These are phyloP conservation scores for Ylistrum balloti DNA, from an alignment of 1,140 invertebrate species.

Conservation along the genomic window DNA sequence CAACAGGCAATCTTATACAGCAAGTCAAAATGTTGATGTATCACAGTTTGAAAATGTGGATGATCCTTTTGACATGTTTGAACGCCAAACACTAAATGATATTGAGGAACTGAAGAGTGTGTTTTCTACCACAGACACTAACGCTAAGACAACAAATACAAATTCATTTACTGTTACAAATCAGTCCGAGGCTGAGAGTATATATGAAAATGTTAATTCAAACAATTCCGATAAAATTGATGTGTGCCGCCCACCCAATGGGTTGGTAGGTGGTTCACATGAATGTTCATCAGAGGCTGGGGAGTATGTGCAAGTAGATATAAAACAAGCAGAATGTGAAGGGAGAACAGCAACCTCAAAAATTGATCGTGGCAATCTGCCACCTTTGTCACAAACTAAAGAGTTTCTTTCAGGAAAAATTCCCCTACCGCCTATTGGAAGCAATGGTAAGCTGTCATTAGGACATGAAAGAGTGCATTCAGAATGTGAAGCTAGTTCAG, in stretches of 20 bases:
- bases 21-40: conserved; percentile 57
- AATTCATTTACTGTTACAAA: background rate
- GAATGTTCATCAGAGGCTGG: background rate
- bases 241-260: background rate
- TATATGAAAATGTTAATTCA: conserved; percentile 30
- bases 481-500: background rate
- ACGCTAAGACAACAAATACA: background rate
- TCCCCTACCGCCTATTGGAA: background rate
- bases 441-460: background rate
- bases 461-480: background rate
- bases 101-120: conserved; percentile 60
- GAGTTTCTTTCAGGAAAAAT: background rate
- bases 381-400: background rate
- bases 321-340: background rate
- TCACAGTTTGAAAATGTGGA: conserved; percentile 60
- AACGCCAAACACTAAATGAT: conserved; percentile 59
- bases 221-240: background rate
- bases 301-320: conserved; percentile 28
- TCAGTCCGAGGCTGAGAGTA: background rate
- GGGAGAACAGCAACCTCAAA: background rate
- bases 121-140: conserved; percentile 50
- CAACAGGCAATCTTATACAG: background rate
- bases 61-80: conserved; percentile 62
- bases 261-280: background rate
- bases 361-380: background rate